These are phyloP conservation scores for Vultur gryphus DNA, from an alignment of 2,797 vertebrate species.

Conservation along the genomic window DNA sequence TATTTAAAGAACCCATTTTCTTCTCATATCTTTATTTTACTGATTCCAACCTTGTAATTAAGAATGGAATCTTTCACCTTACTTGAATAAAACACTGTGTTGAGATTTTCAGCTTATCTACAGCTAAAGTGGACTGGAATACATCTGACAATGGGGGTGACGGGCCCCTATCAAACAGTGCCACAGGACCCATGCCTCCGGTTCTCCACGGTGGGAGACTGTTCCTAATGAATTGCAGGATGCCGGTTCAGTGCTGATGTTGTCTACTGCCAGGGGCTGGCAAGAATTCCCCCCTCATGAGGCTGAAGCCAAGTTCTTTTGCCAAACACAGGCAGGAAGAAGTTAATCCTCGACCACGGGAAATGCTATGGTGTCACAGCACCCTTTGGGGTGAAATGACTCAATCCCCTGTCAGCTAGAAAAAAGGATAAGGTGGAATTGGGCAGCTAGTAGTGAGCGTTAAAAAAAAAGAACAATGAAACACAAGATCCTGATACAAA, in stretches of 20 bases:
- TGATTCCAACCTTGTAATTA: background rate
- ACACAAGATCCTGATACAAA: background rate
- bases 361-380: background rate
- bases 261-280: background rate
- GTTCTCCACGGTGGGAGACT: background rate
- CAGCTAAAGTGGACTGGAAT: background rate
- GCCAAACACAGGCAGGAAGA: background rate
- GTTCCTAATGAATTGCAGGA: background rate
- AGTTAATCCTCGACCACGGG: background rate
- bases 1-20: background rate
- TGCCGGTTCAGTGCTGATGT: background rate
- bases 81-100: background rate
- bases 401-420: background rate
- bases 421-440: background rate
- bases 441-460: background rate
- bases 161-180: background rate
- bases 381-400: background rate
- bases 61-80: background rate
- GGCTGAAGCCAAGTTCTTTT: background rate
- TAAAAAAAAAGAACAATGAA: background rate
- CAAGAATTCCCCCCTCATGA: background rate
- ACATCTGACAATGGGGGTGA: background rate
- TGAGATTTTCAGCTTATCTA: background rate
- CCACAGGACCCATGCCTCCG: accelerated
- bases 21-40: background rate